Evolutionary conservation across 2,888 invertebrate species (phyloP).

Genomic region (Silvanus unidentatus): DNA sequence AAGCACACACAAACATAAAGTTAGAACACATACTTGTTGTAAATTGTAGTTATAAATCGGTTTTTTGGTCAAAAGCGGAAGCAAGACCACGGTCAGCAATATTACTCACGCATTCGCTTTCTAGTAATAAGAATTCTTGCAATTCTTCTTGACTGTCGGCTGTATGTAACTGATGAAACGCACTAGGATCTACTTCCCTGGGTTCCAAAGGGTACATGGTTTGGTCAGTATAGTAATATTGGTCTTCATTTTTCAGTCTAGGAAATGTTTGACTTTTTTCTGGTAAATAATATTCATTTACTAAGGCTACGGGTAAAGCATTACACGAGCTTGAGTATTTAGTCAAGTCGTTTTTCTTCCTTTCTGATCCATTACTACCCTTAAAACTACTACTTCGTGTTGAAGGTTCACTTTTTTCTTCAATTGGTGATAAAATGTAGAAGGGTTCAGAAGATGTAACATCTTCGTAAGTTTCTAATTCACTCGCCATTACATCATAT

Average conservation of each 20-base stretch:
- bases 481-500: not conserved
- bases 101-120: slow-evolving; percentile 54
- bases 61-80: slow-evolving; percentile 39
- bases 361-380: slow-evolving; percentile 37
- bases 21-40: slow-evolving; percentile 19
- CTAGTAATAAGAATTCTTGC: slow-evolving; percentile 56
- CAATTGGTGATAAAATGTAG: slow-evolving; percentile 51
- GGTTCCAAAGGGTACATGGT: slow-evolving; percentile 54
- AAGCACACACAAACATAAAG: slow-evolving; percentile 18
- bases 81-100: slow-evolving; percentile 48
- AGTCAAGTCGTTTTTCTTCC: slow-evolving; percentile 22
- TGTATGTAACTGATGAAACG: slow-evolving; percentile 54
- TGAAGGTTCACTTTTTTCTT: slow-evolving; percentile 54
- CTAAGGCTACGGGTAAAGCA: slow-evolving; percentile 35
- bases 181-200: slow-evolving; percentile 53
- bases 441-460: slow-evolving; percentile 30
- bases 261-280: slow-evolving; percentile 53
- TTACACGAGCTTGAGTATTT: slow-evolving; percentile 42
- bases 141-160: slow-evolving; percentile 58
- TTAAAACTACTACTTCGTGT: slow-evolving; percentile 46
- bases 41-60: not conserved
- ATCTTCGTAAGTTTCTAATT: slow-evolving; percentile 22
- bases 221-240: slow-evolving; percentile 30
- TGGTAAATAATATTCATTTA: slow-evolving; percentile 24
- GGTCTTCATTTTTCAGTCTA: slow-evolving; percentile 39